Conservation (phyloP, 1,140 invertebrate species). For the Tetragnatha versicolor region DNA sequence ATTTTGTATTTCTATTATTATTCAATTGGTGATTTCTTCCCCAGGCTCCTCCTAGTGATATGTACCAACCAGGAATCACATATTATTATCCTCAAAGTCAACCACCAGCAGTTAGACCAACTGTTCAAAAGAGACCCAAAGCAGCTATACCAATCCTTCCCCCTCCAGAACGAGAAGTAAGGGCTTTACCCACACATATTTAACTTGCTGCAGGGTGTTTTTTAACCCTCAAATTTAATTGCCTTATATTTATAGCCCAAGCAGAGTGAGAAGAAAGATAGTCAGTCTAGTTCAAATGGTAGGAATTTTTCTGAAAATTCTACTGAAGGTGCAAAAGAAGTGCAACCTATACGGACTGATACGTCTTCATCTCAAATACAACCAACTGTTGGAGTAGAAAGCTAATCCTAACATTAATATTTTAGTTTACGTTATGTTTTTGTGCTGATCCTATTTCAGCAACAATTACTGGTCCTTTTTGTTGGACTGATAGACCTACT, state of each 20-base stretch:
- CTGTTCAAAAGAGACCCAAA: conserved; percentile 66
- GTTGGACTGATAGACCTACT: no score
- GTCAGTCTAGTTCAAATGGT: not conserved
- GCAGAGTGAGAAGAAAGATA: conserved; percentile 18
- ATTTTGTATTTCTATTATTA: not conserved
- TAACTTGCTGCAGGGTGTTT: not conserved
- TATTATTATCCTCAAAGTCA: conserved; percentile 68
- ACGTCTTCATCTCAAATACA: conserved; percentile 20
- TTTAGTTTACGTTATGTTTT: conserved; percentile 12
- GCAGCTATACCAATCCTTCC: conserved; percentile 71
- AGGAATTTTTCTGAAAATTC: conserved; percentile 31
- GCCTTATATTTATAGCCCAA: conserved; percentile 9
- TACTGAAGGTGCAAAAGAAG: conserved; percentile 11
- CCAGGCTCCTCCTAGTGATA: conserved; percentile 67
- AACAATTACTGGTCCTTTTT: no score
- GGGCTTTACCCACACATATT: not conserved
- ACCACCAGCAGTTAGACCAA: conserved; percentile 56
- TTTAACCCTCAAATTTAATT: not conserved
- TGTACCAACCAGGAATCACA: conserved; percentile 68
- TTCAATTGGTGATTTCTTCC: not conserved
- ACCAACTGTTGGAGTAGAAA: conserved; percentile 39
- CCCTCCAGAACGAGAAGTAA: conserved; percentile 66
- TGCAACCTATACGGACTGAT: conserved; percentile 10
- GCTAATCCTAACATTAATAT: conserved; percentile 10
- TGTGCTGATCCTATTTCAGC: no score